A percentile compares a stretch with the other conserved stretches of the same genome.
Evolutionary conservation across 2,888 invertebrate genomes (phyloP).

Genomic region (Synergus japonicus): DNA sequence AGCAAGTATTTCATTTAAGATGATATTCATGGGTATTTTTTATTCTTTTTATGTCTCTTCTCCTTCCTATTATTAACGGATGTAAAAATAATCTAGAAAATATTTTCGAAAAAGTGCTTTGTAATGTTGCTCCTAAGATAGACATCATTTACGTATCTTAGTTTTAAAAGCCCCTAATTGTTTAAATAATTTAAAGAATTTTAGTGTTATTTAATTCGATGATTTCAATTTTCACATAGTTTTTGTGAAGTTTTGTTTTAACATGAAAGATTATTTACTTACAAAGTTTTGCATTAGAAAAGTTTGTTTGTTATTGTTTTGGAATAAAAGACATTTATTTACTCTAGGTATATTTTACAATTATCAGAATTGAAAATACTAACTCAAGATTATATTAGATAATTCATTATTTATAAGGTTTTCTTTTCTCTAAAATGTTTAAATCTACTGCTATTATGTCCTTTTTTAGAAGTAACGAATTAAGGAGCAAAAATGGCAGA

Average conservation of each 20-base stretch:
- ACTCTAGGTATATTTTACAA: not conserved
- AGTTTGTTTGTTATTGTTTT: not conserved
- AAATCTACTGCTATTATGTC: not conserved
- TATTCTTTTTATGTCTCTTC: not conserved
- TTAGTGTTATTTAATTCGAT: not conserved
- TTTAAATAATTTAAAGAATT: not conserved
- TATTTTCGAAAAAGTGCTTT: conserved; percentile 62
- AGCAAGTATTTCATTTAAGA: not conserved
- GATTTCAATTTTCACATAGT: not conserved
- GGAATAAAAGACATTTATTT: not conserved
- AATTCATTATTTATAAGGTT: too few relatives aligned
- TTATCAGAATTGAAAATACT: not conserved
- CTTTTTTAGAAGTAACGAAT: not conserved
- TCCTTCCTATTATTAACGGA: not conserved
- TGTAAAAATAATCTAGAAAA: not conserved
- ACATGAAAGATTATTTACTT: not conserved
- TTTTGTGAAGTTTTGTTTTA: not conserved
- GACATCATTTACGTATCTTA: not conserved
- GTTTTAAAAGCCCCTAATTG: not conserved
- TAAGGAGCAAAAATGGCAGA: conserved; percentile 59
- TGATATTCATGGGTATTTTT: not conserved
- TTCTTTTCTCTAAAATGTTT: too few relatives aligned
- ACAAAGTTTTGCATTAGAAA: not conserved
- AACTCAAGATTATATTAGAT: not conserved
- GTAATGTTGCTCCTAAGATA: conserved; percentile 57